Base-by-base conservation (phyloP, 1,140 invertebrate species). In the Eurytemora carolleeae region DNA sequence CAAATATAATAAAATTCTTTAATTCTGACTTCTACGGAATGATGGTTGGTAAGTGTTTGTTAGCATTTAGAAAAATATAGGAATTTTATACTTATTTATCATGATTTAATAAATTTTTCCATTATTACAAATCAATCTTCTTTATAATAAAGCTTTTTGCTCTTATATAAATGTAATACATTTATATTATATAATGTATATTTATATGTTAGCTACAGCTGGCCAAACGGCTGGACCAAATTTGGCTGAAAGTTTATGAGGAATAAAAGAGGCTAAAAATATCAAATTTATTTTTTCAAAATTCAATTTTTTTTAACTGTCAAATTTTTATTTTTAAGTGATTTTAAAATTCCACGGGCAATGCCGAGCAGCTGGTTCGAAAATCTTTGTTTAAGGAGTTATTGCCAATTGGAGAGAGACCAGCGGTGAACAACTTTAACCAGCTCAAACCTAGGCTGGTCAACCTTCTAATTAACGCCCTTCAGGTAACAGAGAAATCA, bases 391-490 rank as follows among this genome's bases (percentile, higher is more conserved):
- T 44, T 44, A 12, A 44, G 31, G 31, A 44, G n/a, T 44, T 44
- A 44, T 44, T 44, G 31, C 31, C 31, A 44, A 44, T n/a, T 44
- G 31, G 31, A 12, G 31, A n/a, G n/a, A n/a, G 31, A 44, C 31
- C 31, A 44, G n/a, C 7, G 7, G 31, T 44, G n/a, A 44, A n/a
- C 31, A n/a, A 81, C 12, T 92, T 91, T 69, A 76, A 80, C 12
- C 83, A 86, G 64, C 73, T 92, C 1, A 85, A 87, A 70, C 78
- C 83, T 1, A 76, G 83, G 54, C 75, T 92, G 1, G 83, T 87
- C 73, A 87, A 90, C 70, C 76, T 91, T 15, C 73, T 93, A 16
- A 84, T 89, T 67, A 86, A 84, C 70, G 84, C 86, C 2, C 72
- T 94, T 19, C 81, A 86, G 75, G 31, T 44, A 44, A 44, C n/a